Percentiles rank a stretch among this genome's conserved stretches.
Evolutionary conservation across 2,113 vertebrate species (phyloP).

Genomic region (Enhydra lutris): DNA sequence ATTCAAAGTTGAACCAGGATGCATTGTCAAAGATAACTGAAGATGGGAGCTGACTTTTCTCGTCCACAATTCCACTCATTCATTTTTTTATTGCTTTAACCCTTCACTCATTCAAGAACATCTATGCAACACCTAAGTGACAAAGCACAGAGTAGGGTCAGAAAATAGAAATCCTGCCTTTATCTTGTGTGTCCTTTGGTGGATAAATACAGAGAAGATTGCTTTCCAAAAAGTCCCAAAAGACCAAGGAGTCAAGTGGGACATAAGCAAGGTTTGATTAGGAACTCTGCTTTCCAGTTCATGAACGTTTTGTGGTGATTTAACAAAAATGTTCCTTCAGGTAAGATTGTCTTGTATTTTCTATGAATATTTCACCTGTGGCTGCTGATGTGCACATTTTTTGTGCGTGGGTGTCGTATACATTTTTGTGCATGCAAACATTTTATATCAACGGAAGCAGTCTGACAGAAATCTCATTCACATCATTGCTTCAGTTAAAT

Average conservation of each 20-base stretch:
- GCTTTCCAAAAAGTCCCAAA: slow-evolving; percentile 6
- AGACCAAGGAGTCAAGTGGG: not conserved
- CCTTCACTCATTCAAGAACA: not conserved
- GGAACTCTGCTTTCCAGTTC: not conserved
- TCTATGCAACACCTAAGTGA: not conserved
- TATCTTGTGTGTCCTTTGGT: not conserved
- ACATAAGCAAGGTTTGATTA: not conserved
- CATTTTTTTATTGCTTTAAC: not conserved
- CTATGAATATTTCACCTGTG: not conserved
- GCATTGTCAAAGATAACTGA: not conserved
- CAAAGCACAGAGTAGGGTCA: not conserved
- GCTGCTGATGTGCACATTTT: not conserved
- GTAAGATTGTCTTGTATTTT: not conserved
- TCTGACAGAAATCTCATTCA: slow-evolving; percentile 31
- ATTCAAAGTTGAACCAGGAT: not conserved
- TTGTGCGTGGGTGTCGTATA: not conserved
- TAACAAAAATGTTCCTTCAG: slow-evolving; percentile 23
- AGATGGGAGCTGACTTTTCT: not conserved
- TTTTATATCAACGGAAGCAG: not conserved
- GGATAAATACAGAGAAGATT: not conserved
- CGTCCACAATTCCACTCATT: not conserved
- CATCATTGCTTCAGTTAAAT: slow-evolving; percentile 48
- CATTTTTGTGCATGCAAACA: slow-evolving; percentile 34
- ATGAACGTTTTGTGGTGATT: not conserved
- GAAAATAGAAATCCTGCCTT: not conserved